Evolutionary conservation across 2,113 vertebrate species (phyloP), one percentile per base, ranked within the genome.

Genomic region (Phoenicopterus ruber): DNA sequence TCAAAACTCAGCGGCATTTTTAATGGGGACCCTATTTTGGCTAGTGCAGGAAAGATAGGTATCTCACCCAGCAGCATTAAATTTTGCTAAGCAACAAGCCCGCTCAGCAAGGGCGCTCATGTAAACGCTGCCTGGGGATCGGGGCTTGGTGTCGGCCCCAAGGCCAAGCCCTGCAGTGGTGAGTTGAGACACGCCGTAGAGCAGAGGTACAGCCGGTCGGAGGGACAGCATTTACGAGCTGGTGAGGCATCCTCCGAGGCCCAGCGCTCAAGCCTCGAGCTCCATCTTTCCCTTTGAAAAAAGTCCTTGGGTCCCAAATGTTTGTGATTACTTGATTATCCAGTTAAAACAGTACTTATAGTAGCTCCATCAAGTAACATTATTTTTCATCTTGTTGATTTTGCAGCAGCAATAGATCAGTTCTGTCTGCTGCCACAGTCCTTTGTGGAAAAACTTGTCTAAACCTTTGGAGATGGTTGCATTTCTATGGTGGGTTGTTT

Each of bases 241-340:
- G 36, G 8, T 32, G 58, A 13, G 63, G 19, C 10, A 10, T 52
- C 54, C 17, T 44, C 38, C 38, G 28, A 20, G 12, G 19, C 49
- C 46, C 67, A 3, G 46, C 0, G 0, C 67, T 81, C 19, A 15
- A 16, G 20, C 77, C 36, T 42, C 59, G 32, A 59, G 42, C 3
- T 13, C 55, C 7, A 2, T 50, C 36, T 5, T 82, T 74, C 38
- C 36, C 65, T 71, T 29, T 84, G 55, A 54, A 87, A 19, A 78
- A 82, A 66, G 55, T 40, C 55, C 34, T 46, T 54, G 55, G 5
- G 10, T 82, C 52, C 25, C 52, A 76, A 32, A 46, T 25, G 40
- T 42, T 82, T 71, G 55, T n/a, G 29, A 15, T 67, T 40, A 34
- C 24, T 55, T 61, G 17, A 31, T 26, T 67, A 50, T 25, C 20